Conservation (phyloP, 2,888 invertebrate genomes). For the Nebria brevicollis region DNA sequence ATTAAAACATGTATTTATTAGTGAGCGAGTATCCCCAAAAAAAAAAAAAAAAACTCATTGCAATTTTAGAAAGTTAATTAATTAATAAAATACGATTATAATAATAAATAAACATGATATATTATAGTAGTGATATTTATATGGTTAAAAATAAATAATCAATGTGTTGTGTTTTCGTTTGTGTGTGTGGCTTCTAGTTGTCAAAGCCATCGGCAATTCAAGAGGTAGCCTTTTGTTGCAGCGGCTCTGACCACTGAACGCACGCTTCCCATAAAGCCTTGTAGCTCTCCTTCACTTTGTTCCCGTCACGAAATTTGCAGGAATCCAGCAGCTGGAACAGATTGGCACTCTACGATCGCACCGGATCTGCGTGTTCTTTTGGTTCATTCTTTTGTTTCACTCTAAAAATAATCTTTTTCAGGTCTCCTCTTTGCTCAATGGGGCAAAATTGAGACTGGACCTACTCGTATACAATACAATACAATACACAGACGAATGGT, state of each 20-base stretch:
- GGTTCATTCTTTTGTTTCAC: conserved; percentile 20
- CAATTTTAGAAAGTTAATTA: background rate
- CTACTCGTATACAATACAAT: conserved; percentile 30
- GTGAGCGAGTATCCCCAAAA: too few species aligned
- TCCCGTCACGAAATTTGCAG: conserved; percentile 51
- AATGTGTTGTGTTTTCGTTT: conserved; percentile 26
- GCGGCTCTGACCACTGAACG: conserved; percentile 64
- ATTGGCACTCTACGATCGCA: conserved; percentile 24
- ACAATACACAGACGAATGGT: background rate
- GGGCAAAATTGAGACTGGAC: conserved; percentile 75
- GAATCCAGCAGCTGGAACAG: conserved; percentile 46
- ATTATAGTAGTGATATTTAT: conserved; percentile 13
- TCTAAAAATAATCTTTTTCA: conserved; percentile 68
- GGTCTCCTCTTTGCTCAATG: conserved; percentile 75
- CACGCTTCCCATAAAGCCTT: conserved; percentile 56
- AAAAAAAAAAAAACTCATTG: too few species aligned
- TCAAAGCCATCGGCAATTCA: conserved; percentile 61
- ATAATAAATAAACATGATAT: background rate
- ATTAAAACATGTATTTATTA: background rate
- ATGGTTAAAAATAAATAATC: background rate
- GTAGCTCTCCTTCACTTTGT: conserved; percentile 55
- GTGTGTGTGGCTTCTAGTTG: conserved; percentile 61
- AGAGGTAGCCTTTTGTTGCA: conserved; percentile 61
- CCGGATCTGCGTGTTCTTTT: conserved; percentile 29
- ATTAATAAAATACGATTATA: background rate